These are phyloP conservation scores for Melipona quadrifasciata DNA, from an alignment of 1,140 invertebrate species.

Conservation along the genomic window DNA sequence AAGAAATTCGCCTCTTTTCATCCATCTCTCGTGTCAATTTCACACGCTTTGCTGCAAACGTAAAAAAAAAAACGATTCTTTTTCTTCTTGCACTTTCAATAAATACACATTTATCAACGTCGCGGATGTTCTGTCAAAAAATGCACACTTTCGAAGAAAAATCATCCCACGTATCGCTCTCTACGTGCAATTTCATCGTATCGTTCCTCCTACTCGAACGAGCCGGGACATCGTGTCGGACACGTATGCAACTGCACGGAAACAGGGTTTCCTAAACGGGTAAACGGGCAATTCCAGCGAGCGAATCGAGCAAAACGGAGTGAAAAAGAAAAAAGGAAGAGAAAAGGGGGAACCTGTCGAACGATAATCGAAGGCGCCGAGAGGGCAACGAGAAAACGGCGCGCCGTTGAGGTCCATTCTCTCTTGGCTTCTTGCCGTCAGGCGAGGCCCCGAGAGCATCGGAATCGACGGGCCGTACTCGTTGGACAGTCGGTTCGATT, in stretches of 20 bases:
- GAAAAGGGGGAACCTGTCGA: background rate
- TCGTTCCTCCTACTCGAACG: constrained; percentile 5
- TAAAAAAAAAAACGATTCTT: no score
- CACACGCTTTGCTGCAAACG: background rate
- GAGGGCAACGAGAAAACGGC: background rate
- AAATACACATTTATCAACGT: no score
- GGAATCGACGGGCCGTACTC: constrained; percentile 6
- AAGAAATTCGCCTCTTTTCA: background rate
- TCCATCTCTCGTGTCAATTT: background rate
- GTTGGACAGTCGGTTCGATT: constrained; percentile 36
- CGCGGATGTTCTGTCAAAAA: background rate
- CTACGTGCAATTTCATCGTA: background rate
- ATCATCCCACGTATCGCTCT: background rate
- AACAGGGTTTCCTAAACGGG: background rate
- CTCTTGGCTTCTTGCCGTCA: background rate
- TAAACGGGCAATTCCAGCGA: background rate
- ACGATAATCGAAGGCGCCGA: background rate
- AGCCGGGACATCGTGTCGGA: background rate
- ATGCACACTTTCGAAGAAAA: background rate
- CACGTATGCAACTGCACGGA: background rate
- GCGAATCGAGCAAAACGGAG: background rate
- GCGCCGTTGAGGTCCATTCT: background rate
- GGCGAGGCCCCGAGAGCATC: background rate
- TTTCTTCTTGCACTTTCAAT: no score
- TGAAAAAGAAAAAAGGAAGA: background rate